Base-by-base conservation (phyloP, 2,888 invertebrate species). In the Philhelius pedissequus region DNA sequence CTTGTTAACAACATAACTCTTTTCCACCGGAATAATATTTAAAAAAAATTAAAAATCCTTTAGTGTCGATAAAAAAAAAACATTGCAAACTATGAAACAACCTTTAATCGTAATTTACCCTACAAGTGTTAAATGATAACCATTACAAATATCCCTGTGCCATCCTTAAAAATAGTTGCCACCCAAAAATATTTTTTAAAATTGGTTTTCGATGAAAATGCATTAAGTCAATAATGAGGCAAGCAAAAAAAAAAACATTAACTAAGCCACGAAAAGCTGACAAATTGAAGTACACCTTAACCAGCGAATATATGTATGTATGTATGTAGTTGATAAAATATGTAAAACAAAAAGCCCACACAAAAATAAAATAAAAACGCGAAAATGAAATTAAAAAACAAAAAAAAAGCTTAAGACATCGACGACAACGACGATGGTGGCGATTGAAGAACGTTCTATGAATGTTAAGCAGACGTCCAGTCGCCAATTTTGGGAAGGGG, bases 401-500 rank as follows among this genome's bases (percentile, higher is more conserved):
- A 73, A 77, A 35, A 76, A 77, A 76, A 56, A 32, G 22, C 15
- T 54, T 32, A 74, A 73, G 7, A 18, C 30, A 20, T 56, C 62
- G 9, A 18, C 20, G 15, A 7, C 13, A 48, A 62, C 68, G 58
- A 75, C 60, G 38, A 68, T 45, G 64, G 48, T 48, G 64, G 64
- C 48, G 45, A 48, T 64, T 32, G 75, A 68, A 84, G 87, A 87
- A 87, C 87, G 82, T 86, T 78, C 86, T 86, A 80, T 87, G 87
- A 84, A 87, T 87, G 52, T 68, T 86, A 87, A 87, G 70, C 75
- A 86, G 86, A 75, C 45, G 76, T 79, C 74, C 75, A 80, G 60
- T 78, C 80, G 77, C 74, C 86, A 76, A 81, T 54, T 77, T 56
- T 75, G 62, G 80, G 80, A 86, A 80, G 75, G 86, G 86, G 79